These are phyloP conservation scores for Netelia inedita DNA, from an alignment of 2,888 invertebrate genomes.

Conservation along the genomic window DNA sequence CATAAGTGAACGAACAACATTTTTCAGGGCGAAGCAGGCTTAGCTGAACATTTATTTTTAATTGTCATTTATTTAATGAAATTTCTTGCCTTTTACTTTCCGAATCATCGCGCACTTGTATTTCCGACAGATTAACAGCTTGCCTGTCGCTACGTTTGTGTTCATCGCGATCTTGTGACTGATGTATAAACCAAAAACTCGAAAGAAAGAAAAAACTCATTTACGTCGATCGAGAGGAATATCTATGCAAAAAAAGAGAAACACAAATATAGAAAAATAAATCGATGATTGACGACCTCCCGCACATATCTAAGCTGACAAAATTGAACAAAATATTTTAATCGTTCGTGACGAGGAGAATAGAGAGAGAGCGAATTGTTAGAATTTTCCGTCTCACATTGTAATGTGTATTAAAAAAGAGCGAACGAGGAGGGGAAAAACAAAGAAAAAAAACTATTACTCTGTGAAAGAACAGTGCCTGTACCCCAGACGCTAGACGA, in stretches of 20 bases:
- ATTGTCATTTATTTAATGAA: not conserved
- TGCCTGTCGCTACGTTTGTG: not conserved
- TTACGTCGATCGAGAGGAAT: conserved; percentile 22
- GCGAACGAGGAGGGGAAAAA: conserved; percentile 18
- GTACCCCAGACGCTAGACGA: conserved; percentile 81
- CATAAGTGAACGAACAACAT: conserved; percentile 12
- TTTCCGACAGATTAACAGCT: too few relatives aligned
- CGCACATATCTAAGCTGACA: conserved; percentile 52
- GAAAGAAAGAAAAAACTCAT: conserved; percentile 11
- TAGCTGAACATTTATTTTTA: not conserved
- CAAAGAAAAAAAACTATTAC: conserved; percentile 73
- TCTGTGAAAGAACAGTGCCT: conserved; percentile 83
- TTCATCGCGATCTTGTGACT: conserved; percentile 21
- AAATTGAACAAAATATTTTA: conserved; percentile 49
- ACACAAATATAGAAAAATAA: not conserved
- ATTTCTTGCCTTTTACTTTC: not conserved
- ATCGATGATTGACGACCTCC: not conserved
- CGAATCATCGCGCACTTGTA: not conserved
- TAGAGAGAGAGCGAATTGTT: conserved; percentile 20
- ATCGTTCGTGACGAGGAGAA: conserved; percentile 33
- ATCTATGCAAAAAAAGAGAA: not conserved
- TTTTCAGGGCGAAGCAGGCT: conserved; percentile 1
- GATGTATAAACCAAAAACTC: conserved; percentile 6
- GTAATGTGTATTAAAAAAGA: conserved; percentile 3
- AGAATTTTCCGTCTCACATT: conserved; percentile 14